Evolutionary conservation across 2,888 invertebrate species (phyloP), one percentile per base, ranked within the genome.

Genomic region (Mesoligia furuncula): DNA sequence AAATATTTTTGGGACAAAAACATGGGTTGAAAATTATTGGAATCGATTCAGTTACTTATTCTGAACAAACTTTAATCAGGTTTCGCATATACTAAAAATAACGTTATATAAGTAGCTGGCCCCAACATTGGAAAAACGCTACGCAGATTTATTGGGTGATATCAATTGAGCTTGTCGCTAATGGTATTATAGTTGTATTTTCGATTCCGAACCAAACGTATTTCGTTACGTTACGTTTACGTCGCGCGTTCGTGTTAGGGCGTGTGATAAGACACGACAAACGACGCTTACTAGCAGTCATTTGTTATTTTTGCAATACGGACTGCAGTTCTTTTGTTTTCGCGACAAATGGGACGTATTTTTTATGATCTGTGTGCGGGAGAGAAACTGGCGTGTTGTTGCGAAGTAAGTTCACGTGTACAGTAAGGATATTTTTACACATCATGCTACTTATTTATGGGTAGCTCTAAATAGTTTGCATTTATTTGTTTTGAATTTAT

Each of bases 241-340:
- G 36, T 7, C 36, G 17, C 36, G 4, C 36, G 17, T 17, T 17
- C 31, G 9, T 24, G 9, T 51, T 24, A 15, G 31, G 36, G 9
- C 31, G 17, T 69, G n/a, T 57, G 54, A 84, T 83, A 88, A 89
- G 86, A 81, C 73, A 70, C 75, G 82, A 85, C 75, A 86, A 85
- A 87, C 79, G 77, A 86, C 80, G 73, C 80, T 85, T 66, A 80
- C 74, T 71, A 45, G 69, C 68, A 82, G 75, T 62, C 83, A 85
- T 90, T 90, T 90, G 84, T 90, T 87, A 89, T 87, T 88, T 88
- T 88, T 85, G 84, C 84, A 88, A 84, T 87, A 87, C 73, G 84
- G 74, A 85, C 85, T 90, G 90, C 88, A 90, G 51, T 85, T 76
- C 68, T 73, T 85, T 83, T 84, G 75, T 87, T 85, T 82, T 72